These are phyloP conservation scores for Rotaria sp. DNA, from an alignment of 2,888 invertebrate species.

Conservation along the genomic window DNA sequence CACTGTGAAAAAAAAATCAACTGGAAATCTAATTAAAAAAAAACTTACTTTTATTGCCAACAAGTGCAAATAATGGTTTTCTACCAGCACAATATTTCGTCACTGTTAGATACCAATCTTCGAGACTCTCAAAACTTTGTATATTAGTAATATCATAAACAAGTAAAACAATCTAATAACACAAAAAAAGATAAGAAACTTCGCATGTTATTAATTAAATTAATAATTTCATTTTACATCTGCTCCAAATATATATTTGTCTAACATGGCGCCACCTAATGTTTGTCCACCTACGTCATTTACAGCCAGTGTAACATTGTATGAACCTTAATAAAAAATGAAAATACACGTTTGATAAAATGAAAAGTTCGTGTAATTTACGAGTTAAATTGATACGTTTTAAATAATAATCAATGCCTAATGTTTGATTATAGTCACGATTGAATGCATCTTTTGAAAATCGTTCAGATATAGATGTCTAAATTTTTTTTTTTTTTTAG, in stretches of 20 bases:
- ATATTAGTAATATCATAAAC: conserved; percentile 77
- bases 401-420: conserved; percentile 68
- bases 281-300: conserved; percentile 78
- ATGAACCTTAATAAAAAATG: conserved; percentile 47
- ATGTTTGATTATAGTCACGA: conserved; percentile 61
- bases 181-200: not conserved
- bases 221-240: conserved; percentile 48
- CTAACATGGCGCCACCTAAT: conserved; percentile 69
- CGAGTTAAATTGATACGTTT: conserved; percentile 63
- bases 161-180: conserved; percentile 66
- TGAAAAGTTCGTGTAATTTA: conserved; percentile 42
- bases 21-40: not conserved
- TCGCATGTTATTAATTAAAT: conserved; percentile 41
- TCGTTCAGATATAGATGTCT: conserved; percentile 65
- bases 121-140: conserved; percentile 70
- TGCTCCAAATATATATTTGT: conserved; percentile 59
- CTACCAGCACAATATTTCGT: conserved; percentile 51
- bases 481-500: conserved; percentile 21
- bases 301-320: conserved; percentile 67
- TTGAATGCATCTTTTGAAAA: conserved; percentile 67
- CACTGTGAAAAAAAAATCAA: too few species aligned
- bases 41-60: not conserved
- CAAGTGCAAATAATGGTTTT: conserved; percentile 55
- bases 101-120: conserved; percentile 64
- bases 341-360: conserved; percentile 40